These are phyloP conservation scores for Enhydra lutris DNA, from an alignment of 2,113 vertebrate species.

Conservation along the genomic window DNA sequence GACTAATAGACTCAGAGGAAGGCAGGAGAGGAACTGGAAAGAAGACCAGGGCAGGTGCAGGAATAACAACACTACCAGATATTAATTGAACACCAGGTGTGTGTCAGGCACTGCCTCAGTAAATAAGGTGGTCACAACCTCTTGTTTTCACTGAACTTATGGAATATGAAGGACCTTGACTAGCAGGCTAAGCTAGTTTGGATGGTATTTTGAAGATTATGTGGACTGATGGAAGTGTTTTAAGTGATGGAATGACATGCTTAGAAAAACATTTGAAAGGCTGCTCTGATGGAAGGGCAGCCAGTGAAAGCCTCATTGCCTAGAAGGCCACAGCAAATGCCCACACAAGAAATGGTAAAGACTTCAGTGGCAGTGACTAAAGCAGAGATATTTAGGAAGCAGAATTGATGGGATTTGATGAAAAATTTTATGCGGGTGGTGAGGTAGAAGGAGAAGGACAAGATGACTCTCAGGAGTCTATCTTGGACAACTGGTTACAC, in stretches of 20 bases:
- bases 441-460: neutral
- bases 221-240: neutral
- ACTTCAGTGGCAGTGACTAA: neutral
- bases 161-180: neutral
- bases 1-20: neutral
- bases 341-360: neutral
- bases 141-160: neutral
- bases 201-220: neutral
- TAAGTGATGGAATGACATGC: neutral
- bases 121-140: neutral
- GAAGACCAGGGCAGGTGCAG: neutral
- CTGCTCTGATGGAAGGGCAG: neutral
- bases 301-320: neutral
- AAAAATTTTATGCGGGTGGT: neutral
- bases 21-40: neutral
- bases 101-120: neutral
- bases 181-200: neutral
- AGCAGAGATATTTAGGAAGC: neutral
- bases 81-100: neutral
- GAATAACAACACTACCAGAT: neutral
- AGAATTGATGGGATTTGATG: neutral
- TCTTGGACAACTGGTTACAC: neutral
- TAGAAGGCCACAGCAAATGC: neutral
- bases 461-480: neutral
- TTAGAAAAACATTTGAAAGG: neutral